Percentiles rank a stretch among this genome's conserved stretches.
Conservation (phyloP, 2,888 invertebrate genomes). For the Nycteola revayana region DNA sequence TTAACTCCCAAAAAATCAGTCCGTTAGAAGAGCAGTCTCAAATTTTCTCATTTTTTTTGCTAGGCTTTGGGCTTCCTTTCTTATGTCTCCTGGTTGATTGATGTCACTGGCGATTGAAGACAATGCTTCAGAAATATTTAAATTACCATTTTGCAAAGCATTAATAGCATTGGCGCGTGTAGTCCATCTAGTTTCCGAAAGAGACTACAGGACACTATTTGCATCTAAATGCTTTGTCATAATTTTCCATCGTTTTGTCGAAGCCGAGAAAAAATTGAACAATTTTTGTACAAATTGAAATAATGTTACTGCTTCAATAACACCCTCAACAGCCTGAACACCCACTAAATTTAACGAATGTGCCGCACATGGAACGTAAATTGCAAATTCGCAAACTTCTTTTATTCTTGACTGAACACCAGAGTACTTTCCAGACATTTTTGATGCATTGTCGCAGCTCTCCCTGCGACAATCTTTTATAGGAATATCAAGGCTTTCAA, state of each 20-base stretch:
- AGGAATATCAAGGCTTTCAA: constrained; percentile 21
- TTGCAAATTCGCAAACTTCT: constrained; percentile 27
- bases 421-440: constrained; percentile 37
- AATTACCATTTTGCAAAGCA: constrained; percentile 24
- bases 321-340: constrained; percentile 2
- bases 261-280: constrained; percentile 29
- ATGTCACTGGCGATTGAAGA: constrained; percentile 27
- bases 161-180: constrained; percentile 29
- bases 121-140: constrained; percentile 13
- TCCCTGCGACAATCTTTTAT: constrained; percentile 33
- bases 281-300: constrained; percentile 7
- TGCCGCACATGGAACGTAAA: constrained; percentile 32
- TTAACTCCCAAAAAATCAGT: no score
- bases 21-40: constrained; percentile 27
- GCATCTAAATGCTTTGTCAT: constrained; percentile 27
- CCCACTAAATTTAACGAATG: constrained; percentile 38
- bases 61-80: constrained; percentile 11
- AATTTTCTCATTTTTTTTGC: constrained; percentile 26
- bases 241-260: constrained; percentile 19
- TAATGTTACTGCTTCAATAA: neutral
- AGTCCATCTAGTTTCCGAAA: constrained; percentile 38
- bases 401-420: constrained; percentile 36
- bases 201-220: constrained; percentile 28
- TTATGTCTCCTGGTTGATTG: constrained; percentile 31
- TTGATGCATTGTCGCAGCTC: constrained; percentile 39